phyloP scores from a whole-genome alignment of 2,888 invertebrate genomes.

The Eutolmus rufibarbis region DNA sequence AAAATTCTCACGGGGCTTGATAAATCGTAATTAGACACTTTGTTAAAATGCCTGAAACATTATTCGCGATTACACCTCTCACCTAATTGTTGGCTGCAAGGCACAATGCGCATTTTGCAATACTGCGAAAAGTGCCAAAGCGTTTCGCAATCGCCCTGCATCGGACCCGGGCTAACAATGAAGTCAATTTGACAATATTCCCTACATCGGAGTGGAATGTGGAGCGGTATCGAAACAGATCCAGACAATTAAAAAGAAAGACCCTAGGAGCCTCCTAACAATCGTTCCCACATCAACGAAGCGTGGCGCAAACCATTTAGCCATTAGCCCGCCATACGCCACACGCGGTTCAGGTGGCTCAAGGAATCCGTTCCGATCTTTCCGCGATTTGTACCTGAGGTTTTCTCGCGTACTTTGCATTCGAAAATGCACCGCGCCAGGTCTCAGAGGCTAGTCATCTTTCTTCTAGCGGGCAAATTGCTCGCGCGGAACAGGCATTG shows the following conservation, averaged over 20 bases:
- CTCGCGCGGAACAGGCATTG: slow-evolving; percentile 35
- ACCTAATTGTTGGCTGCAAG: background rate
- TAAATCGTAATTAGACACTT: background rate
- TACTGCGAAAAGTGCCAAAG: background rate
- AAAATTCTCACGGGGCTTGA: background rate
- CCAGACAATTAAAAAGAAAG: background rate
- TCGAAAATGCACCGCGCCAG: background rate
- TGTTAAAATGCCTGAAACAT: background rate
- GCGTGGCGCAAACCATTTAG: background rate
- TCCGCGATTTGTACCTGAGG: background rate
- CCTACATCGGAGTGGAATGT: background rate
- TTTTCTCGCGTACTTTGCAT: background rate
- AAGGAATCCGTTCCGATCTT: background rate
- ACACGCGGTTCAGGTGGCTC: background rate
- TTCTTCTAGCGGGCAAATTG: slow-evolving; percentile 14
- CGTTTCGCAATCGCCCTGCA: background rate
- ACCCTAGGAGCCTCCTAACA: background rate
- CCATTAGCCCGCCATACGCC: background rate
- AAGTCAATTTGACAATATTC: background rate
- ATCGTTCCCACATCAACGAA: background rate
- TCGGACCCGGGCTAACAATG: background rate
- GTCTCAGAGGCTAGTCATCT: background rate
- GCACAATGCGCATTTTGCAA: background rate
- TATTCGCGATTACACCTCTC: background rate
- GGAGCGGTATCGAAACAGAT: background rate